Evolutionary conservation across 2,113 vertebrate genomes (phyloP).

Genomic region (Pygoscelis adeliae): DNA sequence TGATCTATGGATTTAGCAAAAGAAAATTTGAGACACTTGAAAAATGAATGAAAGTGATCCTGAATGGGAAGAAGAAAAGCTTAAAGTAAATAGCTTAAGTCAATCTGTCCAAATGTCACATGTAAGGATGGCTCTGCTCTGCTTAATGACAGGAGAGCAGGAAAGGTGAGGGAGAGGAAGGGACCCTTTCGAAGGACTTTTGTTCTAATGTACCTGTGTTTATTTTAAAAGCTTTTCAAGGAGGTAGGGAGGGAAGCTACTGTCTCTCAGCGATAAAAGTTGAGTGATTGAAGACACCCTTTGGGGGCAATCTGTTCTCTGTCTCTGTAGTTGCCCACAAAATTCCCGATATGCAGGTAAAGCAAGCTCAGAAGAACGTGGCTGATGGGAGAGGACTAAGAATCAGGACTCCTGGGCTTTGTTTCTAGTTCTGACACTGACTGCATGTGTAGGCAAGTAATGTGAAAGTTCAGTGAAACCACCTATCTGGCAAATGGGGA

Average conservation of each 20-base stretch:
- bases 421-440: neutral
- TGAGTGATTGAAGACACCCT: slow-evolving; percentile 52
- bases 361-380: neutral
- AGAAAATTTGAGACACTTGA: slow-evolving; percentile 22
- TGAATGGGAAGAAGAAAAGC: slow-evolving; percentile 14
- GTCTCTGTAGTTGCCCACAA: slow-evolving; percentile 8
- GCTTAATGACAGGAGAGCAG: slow-evolving; percentile 35
- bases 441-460: neutral
- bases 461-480: neutral
- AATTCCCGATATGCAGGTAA: neutral
- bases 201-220: slow-evolving; percentile 68
- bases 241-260: slow-evolving; percentile 55
- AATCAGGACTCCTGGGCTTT: neutral
- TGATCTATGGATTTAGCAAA: neutral
- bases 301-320: slow-evolving; percentile 55
- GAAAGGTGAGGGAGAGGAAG: slow-evolving; percentile 20
- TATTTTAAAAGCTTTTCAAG: slow-evolving; percentile 70
- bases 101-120: slow-evolving; percentile 17
- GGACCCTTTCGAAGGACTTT: slow-evolving; percentile 13
- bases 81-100: slow-evolving; percentile 42
- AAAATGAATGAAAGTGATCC: slow-evolving; percentile 42
- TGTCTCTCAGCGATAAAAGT: slow-evolving; percentile 51
- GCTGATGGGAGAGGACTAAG: neutral
- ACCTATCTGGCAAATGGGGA: neutral
- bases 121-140: slow-evolving; percentile 27